Base-by-base conservation (phyloP, 2,113 vertebrate genomes). In the Ictidomys tridecemlineatus region DNA sequence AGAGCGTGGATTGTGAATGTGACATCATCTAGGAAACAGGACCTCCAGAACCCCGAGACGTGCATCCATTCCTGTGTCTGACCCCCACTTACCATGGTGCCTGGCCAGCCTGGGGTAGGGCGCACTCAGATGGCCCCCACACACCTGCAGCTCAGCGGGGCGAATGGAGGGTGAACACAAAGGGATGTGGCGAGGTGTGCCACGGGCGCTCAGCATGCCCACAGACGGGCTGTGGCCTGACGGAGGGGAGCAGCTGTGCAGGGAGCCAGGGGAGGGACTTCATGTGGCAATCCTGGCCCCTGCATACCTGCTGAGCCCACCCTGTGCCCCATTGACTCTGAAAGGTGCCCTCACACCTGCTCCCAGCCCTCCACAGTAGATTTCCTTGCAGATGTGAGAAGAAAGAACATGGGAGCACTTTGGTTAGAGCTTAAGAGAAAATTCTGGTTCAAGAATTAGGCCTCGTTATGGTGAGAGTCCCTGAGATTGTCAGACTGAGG, bases 61-160 rank as follows among this genome's bases (percentile, higher is more conserved):
- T 11, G 14, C 28, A 6, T 11, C 10, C 28, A 4, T 69, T 70
- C 32, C 4, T 10, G 34, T 37, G 24, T 30, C 37, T 8, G 5
- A 4, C 30, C 32, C 34, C 8, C 2, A 5, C 20, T 65, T 28
- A 16, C 42, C 28, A 0, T 0, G 11, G 58, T 28, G 48, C n/a
- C 63, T 2, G 18, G 39, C 10, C 12, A 30, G 48, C 12, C 17
- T 16, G 76, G 22, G 24, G 6, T 2, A 22, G 39, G 3, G 13
- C 58, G 13, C n/a, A 18, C 24, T 39, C 53, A 53, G 39, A 7
- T 12, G 22, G 16, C 45, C 48, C 63, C 32, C 1, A 3, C 4
- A 5, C 32, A 1, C 5, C 0, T 8, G 24, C 72, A 48, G 6
- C 48, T 37, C 69, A 34, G 3, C 0, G 26, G 39, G 45, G 45